Conservation (phyloP, 2,113 vertebrate species). For the Gallinago paraguaiae region DNA sequence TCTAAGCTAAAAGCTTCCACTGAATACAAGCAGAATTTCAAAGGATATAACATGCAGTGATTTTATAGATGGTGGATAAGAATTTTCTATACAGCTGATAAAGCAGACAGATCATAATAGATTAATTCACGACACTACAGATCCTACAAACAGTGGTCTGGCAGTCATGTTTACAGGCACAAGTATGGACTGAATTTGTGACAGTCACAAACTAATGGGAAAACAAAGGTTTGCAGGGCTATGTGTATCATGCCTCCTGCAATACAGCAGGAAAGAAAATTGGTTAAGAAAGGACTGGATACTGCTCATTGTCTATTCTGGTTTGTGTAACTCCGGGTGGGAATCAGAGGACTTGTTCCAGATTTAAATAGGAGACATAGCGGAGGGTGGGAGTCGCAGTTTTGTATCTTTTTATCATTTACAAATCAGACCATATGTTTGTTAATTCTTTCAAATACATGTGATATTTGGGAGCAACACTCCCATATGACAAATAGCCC, state of each 20-base stretch:
- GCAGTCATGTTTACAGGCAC: background rate
- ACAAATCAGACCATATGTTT: background rate
- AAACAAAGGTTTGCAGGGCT: background rate
- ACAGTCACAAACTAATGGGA: background rate
- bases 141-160: background rate
- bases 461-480: background rate
- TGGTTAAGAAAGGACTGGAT: background rate
- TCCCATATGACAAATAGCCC: background rate
- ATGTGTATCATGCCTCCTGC: background rate
- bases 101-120: background rate
- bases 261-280: background rate
- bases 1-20: background rate
- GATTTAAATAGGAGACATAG: background rate
- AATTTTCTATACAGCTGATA: background rate
- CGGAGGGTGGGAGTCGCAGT: fast-evolving
- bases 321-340: background rate
- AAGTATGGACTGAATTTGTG: background rate
- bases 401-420: background rate
- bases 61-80: background rate
- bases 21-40: background rate
- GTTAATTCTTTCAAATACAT: background rate
- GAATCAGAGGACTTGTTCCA: background rate
- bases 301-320: background rate
- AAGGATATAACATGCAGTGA: background rate
- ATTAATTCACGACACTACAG: background rate